Base-by-base conservation (phyloP, 2,797 vertebrate species). In the Acomys russatus region DNA sequence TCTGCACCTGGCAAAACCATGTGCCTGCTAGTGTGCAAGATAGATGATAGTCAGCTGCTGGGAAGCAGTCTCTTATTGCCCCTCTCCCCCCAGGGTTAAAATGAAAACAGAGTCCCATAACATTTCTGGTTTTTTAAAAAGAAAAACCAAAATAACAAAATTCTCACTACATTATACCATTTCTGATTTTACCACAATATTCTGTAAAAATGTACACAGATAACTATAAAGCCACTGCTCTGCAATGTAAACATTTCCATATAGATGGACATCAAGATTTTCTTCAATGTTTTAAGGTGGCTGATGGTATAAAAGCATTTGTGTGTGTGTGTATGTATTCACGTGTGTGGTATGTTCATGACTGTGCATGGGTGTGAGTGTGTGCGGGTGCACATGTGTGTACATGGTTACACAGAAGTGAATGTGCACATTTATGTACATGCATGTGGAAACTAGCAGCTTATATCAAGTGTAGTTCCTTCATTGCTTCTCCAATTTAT, bases 161-260 rank as follows among this genome's bases (percentile, higher is more conserved):
- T 59, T 59, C 56, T 59, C 56, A 18, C 56, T 59, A 17, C 56
- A 59, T 59, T 59, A 17, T 20, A 9, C 61, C 20, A 90, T 3
- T 84, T 18, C 96, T 78, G 59, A 91, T 6, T 91, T 61, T 44
- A 84, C 3, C 30, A 86, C 38, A 88, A 28, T 92, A 78, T 18
- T 73, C 38, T 94, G 6, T 91, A 82, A 92, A 88, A 87, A 38
- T 49, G 64, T 8, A 78, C 54, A 79, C 93, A 77, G 33, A 68
- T 86, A 85, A 38, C 11, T 66, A 15, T 85, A 49, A 83, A 54
- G 25, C 2, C 25, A 23, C 18, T 64, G 66, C 33, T 54, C 63
- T 23, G 76, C 80, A 90, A 44, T 82, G n/a, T 86, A 63, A 63
- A 66, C 17, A 74, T 92, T 92, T 38, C 33, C 54, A 71, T 85